phyloP scores from a whole-genome alignment of 2,888 invertebrate genomes.

The Caenorhabditis wallacei region DNA sequence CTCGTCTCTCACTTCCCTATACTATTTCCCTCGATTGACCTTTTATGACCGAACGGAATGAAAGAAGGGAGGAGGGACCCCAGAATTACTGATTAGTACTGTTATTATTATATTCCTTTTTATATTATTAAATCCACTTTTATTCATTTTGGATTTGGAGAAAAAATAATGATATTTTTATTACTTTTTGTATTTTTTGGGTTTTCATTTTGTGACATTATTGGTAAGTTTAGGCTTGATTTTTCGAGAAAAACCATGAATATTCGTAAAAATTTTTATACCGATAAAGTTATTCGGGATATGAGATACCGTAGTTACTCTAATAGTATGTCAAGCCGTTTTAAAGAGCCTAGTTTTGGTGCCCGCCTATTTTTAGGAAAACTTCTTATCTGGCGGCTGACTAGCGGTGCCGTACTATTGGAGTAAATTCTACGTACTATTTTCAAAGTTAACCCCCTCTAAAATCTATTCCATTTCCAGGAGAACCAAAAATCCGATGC shows the following conservation, averaged over 20 bases:
- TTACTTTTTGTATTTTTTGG: neutral
- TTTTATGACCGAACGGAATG: constrained; percentile 10
- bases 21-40: constrained; percentile 19
- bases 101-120: constrained; percentile 40
- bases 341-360: too few species aligned
- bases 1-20: neutral
- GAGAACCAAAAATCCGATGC: constrained; percentile 59
- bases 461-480: constrained; percentile 6
- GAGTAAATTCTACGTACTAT: too few species aligned
- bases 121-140: neutral
- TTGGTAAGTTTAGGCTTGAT: constrained; percentile 41
- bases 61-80: neutral
- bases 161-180: constrained; percentile 1
- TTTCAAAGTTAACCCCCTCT: too few species aligned
- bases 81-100: constrained; percentile 42
- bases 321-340: too few species aligned
- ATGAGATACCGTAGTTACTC: too few species aligned
- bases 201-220: constrained; percentile 4
- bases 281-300: too few species aligned
- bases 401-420: too few species aligned
- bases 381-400: too few species aligned
- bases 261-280: too few species aligned
- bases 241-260: neutral
- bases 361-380: too few species aligned
- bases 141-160: neutral